Conservation (phyloP, 2,888 invertebrate genomes). For the Nasonovia ribisnigri region DNA sequence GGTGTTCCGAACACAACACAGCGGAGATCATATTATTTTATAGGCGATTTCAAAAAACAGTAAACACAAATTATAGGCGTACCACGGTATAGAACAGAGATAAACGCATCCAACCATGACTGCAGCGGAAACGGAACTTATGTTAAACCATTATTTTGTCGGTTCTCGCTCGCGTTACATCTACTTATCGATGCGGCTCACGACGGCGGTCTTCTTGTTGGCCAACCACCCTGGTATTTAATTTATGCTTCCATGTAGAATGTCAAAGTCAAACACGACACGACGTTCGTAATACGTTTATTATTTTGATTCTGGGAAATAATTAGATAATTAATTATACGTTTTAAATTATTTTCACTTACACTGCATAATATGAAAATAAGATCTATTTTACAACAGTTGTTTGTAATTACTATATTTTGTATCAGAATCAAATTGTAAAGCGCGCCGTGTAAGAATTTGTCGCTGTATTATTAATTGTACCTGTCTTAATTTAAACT, state of each 20-base stretch:
- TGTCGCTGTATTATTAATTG: background rate
- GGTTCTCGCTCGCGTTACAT: background rate
- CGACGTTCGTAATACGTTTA: background rate
- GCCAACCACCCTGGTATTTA: constrained; percentile 16
- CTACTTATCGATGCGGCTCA: constrained; percentile 9
- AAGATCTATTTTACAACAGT: background rate
- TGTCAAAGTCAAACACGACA: background rate
- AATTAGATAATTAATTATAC: background rate
- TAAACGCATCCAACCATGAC: background rate
- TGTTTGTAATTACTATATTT: background rate
- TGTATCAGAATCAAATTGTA: background rate
- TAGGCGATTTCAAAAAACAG: background rate
- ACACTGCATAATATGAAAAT: background rate
- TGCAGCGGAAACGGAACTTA: background rate
- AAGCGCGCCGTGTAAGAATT: background rate
- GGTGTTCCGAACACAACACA: background rate
- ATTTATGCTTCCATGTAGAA: background rate
- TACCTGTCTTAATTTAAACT: background rate
- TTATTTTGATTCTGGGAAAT: background rate
- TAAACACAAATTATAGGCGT: background rate
- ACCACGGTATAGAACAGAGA: background rate
- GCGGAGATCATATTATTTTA: background rate
- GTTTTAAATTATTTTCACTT: background rate
- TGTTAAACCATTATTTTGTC: constrained; percentile 5
- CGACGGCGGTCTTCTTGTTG: background rate